Percentiles rank a stretch among this genome's conserved stretches.
Conservation (phyloP, 2,888 invertebrate species). For the Unio pictorum region DNA sequence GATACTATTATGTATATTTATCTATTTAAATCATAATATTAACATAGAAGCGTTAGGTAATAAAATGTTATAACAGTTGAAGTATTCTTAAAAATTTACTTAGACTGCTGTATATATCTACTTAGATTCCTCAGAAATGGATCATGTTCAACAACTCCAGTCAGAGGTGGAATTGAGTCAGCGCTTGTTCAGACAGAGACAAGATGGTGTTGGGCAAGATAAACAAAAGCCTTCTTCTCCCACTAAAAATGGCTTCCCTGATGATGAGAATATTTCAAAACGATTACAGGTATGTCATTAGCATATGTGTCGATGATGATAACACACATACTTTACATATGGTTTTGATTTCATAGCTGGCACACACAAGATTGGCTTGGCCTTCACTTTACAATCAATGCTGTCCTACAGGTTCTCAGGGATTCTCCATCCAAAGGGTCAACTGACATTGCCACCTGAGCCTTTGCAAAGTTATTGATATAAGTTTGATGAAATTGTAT, state of each 20-base stretch:
- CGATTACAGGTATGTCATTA: constrained; percentile 43
- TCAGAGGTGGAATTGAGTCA: constrained; percentile 36
- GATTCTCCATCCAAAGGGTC: too few species aligned
- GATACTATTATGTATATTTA: too few species aligned
- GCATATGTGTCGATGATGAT: too few species aligned
- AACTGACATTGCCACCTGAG: too few species aligned
- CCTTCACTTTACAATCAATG: not conserved
- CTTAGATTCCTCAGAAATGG: constrained; percentile 24
- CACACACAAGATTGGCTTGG: not conserved
- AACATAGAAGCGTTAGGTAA: too few species aligned
- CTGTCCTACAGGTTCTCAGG: not conserved
- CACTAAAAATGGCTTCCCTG: constrained; percentile 24
- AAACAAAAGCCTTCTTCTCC: constrained; percentile 12
- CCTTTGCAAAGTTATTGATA: too few species aligned
- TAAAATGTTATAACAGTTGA: too few species aligned
- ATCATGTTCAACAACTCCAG: constrained; percentile 30
- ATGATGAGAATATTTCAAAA: constrained; percentile 35
- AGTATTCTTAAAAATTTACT: too few species aligned
- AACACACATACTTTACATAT: not conserved
- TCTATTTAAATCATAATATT: too few species aligned
- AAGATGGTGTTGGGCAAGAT: constrained; percentile 42
- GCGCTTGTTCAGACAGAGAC: constrained; percentile 30
- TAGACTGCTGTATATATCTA: too few species aligned
- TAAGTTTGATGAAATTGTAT: too few species aligned
- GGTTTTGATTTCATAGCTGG: constrained; percentile 9